phyloP scores from a whole-genome alignment of 1,140 invertebrate genomes.

The Calliphora vicina region DNA sequence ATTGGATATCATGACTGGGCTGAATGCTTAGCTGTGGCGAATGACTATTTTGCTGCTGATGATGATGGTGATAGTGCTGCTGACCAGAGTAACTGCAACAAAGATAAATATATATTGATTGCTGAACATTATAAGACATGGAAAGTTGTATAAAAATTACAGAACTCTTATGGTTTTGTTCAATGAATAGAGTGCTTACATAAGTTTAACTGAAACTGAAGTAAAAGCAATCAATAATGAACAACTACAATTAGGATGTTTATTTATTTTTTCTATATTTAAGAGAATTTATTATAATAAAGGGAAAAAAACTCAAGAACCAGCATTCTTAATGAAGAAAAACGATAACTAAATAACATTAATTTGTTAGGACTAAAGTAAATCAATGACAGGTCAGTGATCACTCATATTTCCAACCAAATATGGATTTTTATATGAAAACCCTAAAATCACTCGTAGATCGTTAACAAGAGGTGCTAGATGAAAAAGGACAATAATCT shows the following conservation, averaged over 20 bases:
- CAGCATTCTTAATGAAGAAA: too few species aligned
- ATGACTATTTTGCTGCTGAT: background rate
- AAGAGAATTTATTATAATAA: too few species aligned
- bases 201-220: slow-evolving; percentile 12
- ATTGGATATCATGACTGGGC: background rate
- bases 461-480: too few species aligned
- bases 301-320: too few species aligned
- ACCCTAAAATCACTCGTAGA: too few species aligned
- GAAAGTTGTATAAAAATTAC: background rate
- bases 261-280: background rate
- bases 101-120: background rate
- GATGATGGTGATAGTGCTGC: too few species aligned
- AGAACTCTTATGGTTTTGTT: slow-evolving; percentile 14
- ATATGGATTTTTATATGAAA: too few species aligned
- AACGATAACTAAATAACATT: too few species aligned
- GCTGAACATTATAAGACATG: background rate
- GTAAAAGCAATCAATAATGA: slow-evolving; percentile 28
- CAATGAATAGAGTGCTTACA: background rate
- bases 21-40: background rate
- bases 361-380: too few species aligned
- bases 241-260: background rate
- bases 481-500: too few species aligned
- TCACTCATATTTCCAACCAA: too few species aligned
- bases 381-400: too few species aligned
- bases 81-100: background rate